Conservation (phyloP, 2,888 invertebrate genomes). For the Sinodicranocentrus sp. region DNA sequence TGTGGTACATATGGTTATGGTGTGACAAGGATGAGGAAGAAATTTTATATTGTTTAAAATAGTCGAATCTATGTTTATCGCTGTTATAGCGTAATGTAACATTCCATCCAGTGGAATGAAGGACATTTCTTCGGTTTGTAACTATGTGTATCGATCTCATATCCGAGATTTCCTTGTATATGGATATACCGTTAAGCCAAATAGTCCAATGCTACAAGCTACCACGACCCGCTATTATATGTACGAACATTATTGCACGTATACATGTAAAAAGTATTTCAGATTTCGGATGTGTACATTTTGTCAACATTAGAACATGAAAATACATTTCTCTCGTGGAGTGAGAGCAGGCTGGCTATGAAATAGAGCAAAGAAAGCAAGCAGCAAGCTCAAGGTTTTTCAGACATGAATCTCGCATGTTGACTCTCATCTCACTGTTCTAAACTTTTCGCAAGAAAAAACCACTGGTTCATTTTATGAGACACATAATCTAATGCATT, state of each 20-base stretch:
- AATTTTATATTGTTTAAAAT: not conserved
- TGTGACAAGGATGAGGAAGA: not conserved
- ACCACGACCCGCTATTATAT: too few species aligned
- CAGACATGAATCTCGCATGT: too few species aligned
- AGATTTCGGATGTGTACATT: too few species aligned
- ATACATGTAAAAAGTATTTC: too few species aligned
- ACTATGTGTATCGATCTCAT: not conserved
- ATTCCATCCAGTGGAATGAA: not conserved
- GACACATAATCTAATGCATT: conserved; percentile 26
- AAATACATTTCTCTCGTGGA: too few species aligned
- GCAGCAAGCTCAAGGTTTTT: conserved; percentile 49
- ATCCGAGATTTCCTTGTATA: not conserved
- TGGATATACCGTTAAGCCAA: too few species aligned
- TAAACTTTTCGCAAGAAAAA: not conserved
- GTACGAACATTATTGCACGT: too few species aligned
- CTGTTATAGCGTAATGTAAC: not conserved
- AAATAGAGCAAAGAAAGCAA: conserved; percentile 40
- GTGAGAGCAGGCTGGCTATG: too few species aligned
- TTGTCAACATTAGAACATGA: too few species aligned
- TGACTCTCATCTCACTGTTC: too few species aligned
- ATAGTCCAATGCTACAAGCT: too few species aligned
- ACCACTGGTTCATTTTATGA: conserved; percentile 29
- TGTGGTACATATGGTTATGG: too few species aligned
- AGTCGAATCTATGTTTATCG: not conserved
- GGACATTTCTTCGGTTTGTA: not conserved